Evolutionary conservation across 2,888 invertebrate species (phyloP).

Genomic region (Hypsopygia costalis): DNA sequence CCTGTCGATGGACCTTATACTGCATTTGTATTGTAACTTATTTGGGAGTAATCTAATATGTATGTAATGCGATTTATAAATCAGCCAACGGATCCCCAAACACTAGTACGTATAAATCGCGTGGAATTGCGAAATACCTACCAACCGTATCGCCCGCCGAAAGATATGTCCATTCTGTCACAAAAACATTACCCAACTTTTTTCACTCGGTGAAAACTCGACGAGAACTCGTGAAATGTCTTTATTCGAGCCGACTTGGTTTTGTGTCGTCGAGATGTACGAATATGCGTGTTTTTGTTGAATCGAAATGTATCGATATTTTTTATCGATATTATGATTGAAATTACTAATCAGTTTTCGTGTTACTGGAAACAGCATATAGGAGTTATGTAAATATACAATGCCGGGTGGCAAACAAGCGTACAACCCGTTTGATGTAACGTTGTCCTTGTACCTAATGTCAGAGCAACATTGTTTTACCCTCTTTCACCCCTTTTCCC

Average conservation of each 20-base stretch:
- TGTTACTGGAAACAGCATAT: too few species aligned
- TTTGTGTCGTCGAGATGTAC: constrained; percentile 26
- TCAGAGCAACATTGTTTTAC: too few species aligned
- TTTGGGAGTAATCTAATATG: too few species aligned
- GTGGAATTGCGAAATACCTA: neutral
- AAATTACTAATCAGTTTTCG: too few species aligned
- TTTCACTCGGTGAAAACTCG: constrained; percentile 49
- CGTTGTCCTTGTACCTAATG: too few species aligned
- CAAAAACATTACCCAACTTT: constrained; percentile 17
- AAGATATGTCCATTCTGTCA: constrained; percentile 2
- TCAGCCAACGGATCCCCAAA: neutral
- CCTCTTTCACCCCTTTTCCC: too few species aligned
- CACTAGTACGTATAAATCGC: neutral
- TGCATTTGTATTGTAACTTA: too few species aligned
- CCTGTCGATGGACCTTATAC: too few species aligned
- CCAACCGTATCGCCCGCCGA: constrained; percentile 6
- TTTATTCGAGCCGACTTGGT: constrained; percentile 52
- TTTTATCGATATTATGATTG: constrained; percentile 25
- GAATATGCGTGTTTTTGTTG: constrained; percentile 27
- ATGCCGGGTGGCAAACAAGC: too few species aligned
- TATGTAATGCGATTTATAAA: too few species aligned
- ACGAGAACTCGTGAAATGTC: constrained; percentile 49
- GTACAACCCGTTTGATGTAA: too few species aligned
- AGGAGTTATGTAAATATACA: too few species aligned
- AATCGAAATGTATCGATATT: constrained; percentile 25